A percentile compares a stretch with the other conserved stretches of the same genome.
These are phyloP conservation scores for Globodera ellingtonae DNA, from an alignment of 1,140 invertebrate species.

Conservation along the genomic window DNA sequence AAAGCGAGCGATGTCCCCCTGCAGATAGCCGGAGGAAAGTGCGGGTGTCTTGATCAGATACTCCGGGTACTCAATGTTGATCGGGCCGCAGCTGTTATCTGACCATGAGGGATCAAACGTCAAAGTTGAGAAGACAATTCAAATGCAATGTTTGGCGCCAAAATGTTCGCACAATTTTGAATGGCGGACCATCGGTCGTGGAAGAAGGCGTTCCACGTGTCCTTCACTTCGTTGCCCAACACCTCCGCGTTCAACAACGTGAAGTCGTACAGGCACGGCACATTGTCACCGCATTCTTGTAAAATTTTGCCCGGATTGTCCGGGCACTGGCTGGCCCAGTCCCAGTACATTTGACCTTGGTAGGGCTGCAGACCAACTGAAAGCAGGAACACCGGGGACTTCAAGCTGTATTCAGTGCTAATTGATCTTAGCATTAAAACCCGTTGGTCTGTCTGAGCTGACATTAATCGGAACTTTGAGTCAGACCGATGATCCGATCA, in stretches of 20 bases:
- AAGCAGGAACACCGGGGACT: background rate
- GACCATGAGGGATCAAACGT: conserved; percentile 15
- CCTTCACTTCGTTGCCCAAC: conserved; percentile 55
- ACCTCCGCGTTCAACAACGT: conserved; percentile 61
- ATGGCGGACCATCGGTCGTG: conserved; percentile 55
- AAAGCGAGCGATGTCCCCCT: conserved; percentile 62
- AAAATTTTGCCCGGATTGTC: conserved; percentile 62
- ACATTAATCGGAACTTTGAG: too few relatives aligned
- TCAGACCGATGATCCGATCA: too few relatives aligned
- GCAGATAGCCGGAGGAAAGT: conserved; percentile 57
- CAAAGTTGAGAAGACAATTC: background rate
- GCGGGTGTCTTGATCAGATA: conserved; percentile 63
- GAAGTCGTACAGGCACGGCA: conserved; percentile 61
- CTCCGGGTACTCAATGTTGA: conserved; percentile 65
- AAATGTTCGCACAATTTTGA: conserved; percentile 48
- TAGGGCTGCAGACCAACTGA: conserved; percentile 60
- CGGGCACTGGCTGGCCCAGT: conserved; percentile 59
- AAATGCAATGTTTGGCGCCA: background rate
- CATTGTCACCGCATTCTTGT: conserved; percentile 60
- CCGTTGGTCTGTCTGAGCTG: too few relatives aligned
- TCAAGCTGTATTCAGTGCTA: background rate
- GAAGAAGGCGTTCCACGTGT: conserved; percentile 56
- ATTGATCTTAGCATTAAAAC: too few relatives aligned
- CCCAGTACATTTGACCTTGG: conserved; percentile 48
- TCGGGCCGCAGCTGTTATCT: conserved; percentile 65